A percentile compares a stretch with the other conserved stretches of the same genome.
Conservation (phyloP, 2,797 vertebrate genomes). For the Clarias laeviceps region DNA sequence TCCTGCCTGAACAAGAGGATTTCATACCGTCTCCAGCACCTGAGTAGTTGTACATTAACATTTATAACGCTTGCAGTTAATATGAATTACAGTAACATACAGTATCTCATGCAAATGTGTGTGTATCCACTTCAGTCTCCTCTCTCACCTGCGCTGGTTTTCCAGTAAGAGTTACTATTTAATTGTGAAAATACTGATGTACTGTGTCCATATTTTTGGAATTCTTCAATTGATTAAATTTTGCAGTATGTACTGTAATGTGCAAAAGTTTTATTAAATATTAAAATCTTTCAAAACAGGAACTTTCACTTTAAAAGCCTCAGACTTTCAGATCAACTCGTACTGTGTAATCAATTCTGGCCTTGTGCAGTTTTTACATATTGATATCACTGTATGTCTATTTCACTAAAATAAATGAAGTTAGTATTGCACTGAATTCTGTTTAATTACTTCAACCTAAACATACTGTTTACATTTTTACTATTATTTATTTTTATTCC, state of each 20-base stretch:
- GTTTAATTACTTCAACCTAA: too few relatives aligned
- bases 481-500: too few relatives aligned
- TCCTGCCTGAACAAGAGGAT: background rate
- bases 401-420: too few relatives aligned
- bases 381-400: too few relatives aligned
- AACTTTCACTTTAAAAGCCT: background rate
- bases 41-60: background rate
- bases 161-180: background rate
- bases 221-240: background rate
- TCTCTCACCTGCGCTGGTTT: background rate
- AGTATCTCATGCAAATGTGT: background rate
- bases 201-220: background rate
- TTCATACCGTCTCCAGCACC: background rate
- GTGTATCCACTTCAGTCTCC: background rate
- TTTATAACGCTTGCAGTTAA: background rate
- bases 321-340: background rate
- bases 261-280: background rate
- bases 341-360: too few relatives aligned
- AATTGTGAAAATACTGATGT: background rate
- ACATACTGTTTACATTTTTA: too few relatives aligned
- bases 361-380: too few relatives aligned
- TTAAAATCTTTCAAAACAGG: background rate
- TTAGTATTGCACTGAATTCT: too few relatives aligned
- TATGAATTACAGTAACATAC: background rate
- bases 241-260: too few relatives aligned